Evolutionary conservation across 1,140 invertebrate genomes (phyloP).

Genomic region (Aphelinus certus): DNA sequence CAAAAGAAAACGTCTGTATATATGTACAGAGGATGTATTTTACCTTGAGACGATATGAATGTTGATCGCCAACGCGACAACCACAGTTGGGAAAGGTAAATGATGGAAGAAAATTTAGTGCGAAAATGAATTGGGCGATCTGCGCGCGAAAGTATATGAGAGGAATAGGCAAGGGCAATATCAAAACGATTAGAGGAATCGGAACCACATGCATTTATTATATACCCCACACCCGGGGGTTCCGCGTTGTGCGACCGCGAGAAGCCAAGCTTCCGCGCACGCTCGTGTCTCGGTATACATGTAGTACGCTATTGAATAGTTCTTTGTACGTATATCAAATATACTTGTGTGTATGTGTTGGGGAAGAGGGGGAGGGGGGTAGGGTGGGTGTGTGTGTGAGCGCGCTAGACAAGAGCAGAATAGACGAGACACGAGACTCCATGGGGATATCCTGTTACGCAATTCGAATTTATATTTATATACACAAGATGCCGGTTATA

Average conservation of each 20-base stretch:
- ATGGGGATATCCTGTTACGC: slow-evolving; percentile 25
- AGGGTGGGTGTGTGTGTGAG: no score
- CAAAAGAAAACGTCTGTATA: slow-evolving; percentile 54
- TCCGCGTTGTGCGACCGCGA: slow-evolving; percentile 11
- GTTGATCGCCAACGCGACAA: slow-evolving; percentile 42
- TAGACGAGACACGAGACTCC: slow-evolving; percentile 15
- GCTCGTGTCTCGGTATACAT: neutral
- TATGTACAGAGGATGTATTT: slow-evolving; percentile 51
- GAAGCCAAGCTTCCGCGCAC: slow-evolving; percentile 21
- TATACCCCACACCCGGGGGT: slow-evolving; percentile 5
- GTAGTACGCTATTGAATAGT: slow-evolving; percentile 13
- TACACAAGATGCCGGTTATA: slow-evolving; percentile 56
- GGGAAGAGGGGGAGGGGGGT: no score
- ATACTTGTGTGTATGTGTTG: neutral
- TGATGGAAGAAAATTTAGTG: slow-evolving; percentile 29
- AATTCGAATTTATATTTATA: slow-evolving; percentile 67
- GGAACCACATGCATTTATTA: slow-evolving; percentile 28
- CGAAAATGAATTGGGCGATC: slow-evolving; percentile 22
- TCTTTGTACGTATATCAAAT: slow-evolving; percentile 29
- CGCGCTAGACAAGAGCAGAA: slow-evolving; percentile 6
- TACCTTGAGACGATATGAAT: slow-evolving; percentile 32
- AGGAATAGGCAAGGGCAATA: slow-evolving; percentile 39
- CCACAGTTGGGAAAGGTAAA: slow-evolving; percentile 11
- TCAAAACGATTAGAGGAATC: slow-evolving; percentile 34
- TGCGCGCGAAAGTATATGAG: slow-evolving; percentile 13